phyloP scores from a whole-genome alignment of 2,888 invertebrate genomes.

The Empis livida region DNA sequence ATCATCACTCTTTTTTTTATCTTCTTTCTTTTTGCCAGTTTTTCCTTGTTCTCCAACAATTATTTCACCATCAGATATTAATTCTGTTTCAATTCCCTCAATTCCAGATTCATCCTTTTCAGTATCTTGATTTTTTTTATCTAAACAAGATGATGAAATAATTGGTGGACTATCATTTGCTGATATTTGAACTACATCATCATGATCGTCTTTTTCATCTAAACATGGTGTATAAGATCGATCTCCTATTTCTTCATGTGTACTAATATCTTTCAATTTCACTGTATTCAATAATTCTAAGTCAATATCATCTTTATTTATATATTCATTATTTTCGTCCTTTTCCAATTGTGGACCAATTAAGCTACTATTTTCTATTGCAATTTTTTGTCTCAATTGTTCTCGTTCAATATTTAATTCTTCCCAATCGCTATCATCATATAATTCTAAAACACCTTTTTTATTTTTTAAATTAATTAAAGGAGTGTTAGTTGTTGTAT shows the following conservation, averaged over 20 bases:
- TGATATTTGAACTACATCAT: slow-evolving; percentile 2
- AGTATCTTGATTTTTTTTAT: slow-evolving; percentile 1
- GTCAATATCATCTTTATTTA: slow-evolving; percentile 3
- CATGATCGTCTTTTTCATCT: slow-evolving; percentile 44
- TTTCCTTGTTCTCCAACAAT: slow-evolving; percentile 20
- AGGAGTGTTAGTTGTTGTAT: slow-evolving; percentile 11
- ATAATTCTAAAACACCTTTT: slow-evolving; percentile 39
- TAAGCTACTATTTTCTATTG: neutral
- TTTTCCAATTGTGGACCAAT: slow-evolving; percentile 1
- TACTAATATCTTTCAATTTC: neutral
- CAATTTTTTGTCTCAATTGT: slow-evolving; percentile 2
- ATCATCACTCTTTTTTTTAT: slow-evolving; percentile 35
- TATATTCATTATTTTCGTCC: slow-evolving; percentile 9
- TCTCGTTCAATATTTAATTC: slow-evolving; percentile 26
- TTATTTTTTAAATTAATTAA: slow-evolving; percentile 28
- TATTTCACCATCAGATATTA: slow-evolving; percentile 58
- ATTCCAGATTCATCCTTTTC: slow-evolving; percentile 19
- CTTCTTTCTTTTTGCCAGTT: slow-evolving; percentile 22
- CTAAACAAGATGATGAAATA: neutral
- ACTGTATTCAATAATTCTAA: neutral
- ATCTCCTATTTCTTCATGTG: slow-evolving; percentile 42
- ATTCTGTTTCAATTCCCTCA: slow-evolving; percentile 55
- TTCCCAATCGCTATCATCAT: slow-evolving; percentile 42
- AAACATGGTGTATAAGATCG: slow-evolving; percentile 60
- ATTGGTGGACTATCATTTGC: neutral